Conservation (phyloP, 2,888 invertebrate genomes). For the Agrypnus murinus region DNA sequence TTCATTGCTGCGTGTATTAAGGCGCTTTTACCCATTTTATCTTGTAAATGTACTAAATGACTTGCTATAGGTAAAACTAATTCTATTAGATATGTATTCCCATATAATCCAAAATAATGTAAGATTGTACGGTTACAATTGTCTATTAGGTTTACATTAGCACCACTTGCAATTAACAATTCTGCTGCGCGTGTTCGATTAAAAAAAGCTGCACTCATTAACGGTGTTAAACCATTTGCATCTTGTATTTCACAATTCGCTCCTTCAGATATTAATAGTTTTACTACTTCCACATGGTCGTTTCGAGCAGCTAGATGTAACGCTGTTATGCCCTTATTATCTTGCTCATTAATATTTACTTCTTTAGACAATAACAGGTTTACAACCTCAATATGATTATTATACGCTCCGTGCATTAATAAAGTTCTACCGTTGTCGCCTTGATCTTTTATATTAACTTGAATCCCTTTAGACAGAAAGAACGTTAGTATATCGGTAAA, state of each 20-base stretch:
- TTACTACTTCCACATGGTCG: not conserved
- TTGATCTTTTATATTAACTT: not conserved
- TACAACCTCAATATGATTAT: not conserved
- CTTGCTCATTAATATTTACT: not conserved
- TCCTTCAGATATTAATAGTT: not conserved
- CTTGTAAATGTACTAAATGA: too few species aligned
- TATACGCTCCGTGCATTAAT: not conserved
- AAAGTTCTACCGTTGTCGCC: not conserved
- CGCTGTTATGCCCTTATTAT: not conserved
- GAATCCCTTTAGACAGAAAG: not conserved
- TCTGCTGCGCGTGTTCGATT: too few species aligned
- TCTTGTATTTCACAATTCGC: slow-evolving; percentile 1
- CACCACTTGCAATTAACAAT: too few species aligned
- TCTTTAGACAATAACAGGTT: not conserved
- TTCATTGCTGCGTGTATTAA: too few species aligned
- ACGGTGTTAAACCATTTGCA: slow-evolving; percentile 1
- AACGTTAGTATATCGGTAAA: slow-evolving; percentile 3
- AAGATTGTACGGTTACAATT: too few species aligned
- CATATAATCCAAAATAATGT: too few species aligned
- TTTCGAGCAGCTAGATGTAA: not conserved
- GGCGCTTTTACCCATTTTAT: too few species aligned
- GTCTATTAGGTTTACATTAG: too few species aligned
- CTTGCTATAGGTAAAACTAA: too few species aligned
- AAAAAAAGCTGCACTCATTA: not conserved
- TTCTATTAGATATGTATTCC: too few species aligned